Evolutionary conservation across 2,797 vertebrate species (phyloP).

Genomic region (Pygocentrus nattereri): DNA sequence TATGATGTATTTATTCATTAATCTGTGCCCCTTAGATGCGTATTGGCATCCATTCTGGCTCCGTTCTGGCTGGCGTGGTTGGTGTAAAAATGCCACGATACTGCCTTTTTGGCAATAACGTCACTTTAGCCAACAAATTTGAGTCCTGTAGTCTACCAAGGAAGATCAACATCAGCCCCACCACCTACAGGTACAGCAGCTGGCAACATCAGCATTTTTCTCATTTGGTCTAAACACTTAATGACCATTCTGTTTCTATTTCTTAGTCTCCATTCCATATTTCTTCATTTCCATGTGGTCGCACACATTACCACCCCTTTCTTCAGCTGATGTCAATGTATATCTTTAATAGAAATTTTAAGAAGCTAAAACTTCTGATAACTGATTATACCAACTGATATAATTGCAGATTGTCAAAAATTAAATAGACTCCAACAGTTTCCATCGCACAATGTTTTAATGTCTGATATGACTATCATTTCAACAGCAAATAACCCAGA

Average conservation of each 20-base stretch:
- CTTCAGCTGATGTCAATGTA: no score
- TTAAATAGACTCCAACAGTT: no score
- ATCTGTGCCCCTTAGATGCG: slow-evolving; percentile 87
- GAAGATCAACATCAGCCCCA: slow-evolving; percentile 96
- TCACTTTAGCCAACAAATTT: slow-evolving; percentile 98
- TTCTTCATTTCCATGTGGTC: slow-evolving; percentile 8
- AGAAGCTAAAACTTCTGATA: no score
- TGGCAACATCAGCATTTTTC: background rate
- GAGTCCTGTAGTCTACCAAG: slow-evolving; percentile 94
- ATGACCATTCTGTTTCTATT: background rate
- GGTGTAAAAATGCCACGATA: slow-evolving; percentile 99
- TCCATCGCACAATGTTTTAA: no score
- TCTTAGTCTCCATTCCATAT: background rate
- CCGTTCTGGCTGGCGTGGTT: slow-evolving; percentile 95
- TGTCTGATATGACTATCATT: no score
- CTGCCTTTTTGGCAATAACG: slow-evolving; percentile 98
- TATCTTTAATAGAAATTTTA: no score
- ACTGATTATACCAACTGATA: no score
- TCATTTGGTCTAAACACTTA: background rate
- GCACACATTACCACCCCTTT: no score
- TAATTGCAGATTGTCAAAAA: no score
- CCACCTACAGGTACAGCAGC: slow-evolving; percentile 88
- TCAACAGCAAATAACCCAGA: no score
- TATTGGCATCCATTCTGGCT: slow-evolving; percentile 96
- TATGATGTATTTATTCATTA: background rate